Evolutionary conservation across 2,797 vertebrate genomes (phyloP).

Genomic region (Hippopotamyrus pictus): DNA sequence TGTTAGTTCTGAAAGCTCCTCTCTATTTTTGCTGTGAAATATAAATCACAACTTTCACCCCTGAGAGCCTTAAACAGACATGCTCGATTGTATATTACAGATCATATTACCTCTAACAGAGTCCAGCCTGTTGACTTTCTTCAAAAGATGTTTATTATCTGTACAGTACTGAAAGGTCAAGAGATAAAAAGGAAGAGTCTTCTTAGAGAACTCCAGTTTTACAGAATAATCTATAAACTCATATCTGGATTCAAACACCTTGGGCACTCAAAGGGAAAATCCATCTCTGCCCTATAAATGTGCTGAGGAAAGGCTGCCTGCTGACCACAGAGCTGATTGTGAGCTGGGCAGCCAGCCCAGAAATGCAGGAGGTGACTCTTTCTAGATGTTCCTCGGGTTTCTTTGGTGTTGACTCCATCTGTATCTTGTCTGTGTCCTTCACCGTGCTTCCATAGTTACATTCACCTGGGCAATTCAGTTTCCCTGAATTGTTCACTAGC

Average conservation of each 20-base stretch:
- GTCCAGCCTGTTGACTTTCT: not conserved
- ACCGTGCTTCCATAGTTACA: not conserved
- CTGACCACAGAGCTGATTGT: not conserved
- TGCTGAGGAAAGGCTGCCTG: not conserved
- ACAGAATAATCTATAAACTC: not conserved
- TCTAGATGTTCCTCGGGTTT: not conserved
- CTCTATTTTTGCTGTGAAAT: not conserved
- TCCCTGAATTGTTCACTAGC: not conserved
- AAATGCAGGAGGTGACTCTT: not conserved
- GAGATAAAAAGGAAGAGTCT: not conserved
- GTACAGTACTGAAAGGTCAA: not conserved
- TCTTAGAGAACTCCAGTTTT: not conserved
- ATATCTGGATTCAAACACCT: not conserved
- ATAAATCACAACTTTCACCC: not conserved
- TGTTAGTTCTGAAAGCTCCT: not conserved
- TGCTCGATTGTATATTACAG: not conserved
- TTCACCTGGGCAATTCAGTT: not conserved
- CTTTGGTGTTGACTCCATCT: not conserved
- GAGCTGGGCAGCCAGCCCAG: not conserved
- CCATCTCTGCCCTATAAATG: not conserved
- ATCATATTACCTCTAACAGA: not conserved
- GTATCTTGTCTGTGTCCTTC: not conserved
- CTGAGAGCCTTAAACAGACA: not conserved
- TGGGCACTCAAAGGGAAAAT: not conserved
- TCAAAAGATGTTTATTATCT: not conserved